Percentiles rank a stretch among this genome's conserved stretches.
Evolutionary conservation across 2,888 invertebrate species (phyloP).

Genomic region (Watsonalla binaria): DNA sequence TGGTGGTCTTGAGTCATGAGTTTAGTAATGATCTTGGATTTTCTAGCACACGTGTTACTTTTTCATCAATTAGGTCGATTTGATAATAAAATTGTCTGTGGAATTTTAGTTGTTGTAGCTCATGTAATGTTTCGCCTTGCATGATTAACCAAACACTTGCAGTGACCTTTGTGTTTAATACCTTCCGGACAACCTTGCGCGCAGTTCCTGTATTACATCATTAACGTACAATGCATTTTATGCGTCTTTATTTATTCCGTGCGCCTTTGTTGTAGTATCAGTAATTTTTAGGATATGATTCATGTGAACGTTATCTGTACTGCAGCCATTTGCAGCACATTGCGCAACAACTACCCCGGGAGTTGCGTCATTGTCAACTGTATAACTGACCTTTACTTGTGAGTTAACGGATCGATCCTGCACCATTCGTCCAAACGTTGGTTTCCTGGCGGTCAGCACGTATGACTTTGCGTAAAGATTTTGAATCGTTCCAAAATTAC

Average conservation of each 20-base stretch:
- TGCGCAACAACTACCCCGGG: constrained; percentile 59
- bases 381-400: constrained; percentile 57
- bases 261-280: constrained; percentile 36
- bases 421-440: constrained; percentile 18
- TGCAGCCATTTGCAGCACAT: constrained; percentile 54
- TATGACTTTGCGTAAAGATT: neutral
- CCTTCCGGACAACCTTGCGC: constrained; percentile 70
- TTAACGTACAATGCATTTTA: constrained; percentile 54
- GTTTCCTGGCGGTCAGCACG: too few species aligned
- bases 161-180: constrained; percentile 52
- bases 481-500: neutral
- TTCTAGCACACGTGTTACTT: too few species aligned
- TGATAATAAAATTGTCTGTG: too few species aligned
- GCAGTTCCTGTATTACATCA: constrained; percentile 74
- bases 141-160: constrained; percentile 50
- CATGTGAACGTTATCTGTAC: constrained; percentile 12
- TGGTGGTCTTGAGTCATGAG: too few species aligned
- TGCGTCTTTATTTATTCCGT: constrained; percentile 39
- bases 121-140: constrained; percentile 4
- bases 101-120: too few species aligned
- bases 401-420: constrained; percentile 51
- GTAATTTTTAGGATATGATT: neutral
- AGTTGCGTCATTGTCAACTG: constrained; percentile 63
- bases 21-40: too few species aligned
- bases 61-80: too few species aligned